A percentile compares a stretch with the other conserved stretches of the same genome.
phyloP scores from a whole-genome alignment of 2,888 invertebrate genomes.

The Hofmannophila pseudospretella region DNA sequence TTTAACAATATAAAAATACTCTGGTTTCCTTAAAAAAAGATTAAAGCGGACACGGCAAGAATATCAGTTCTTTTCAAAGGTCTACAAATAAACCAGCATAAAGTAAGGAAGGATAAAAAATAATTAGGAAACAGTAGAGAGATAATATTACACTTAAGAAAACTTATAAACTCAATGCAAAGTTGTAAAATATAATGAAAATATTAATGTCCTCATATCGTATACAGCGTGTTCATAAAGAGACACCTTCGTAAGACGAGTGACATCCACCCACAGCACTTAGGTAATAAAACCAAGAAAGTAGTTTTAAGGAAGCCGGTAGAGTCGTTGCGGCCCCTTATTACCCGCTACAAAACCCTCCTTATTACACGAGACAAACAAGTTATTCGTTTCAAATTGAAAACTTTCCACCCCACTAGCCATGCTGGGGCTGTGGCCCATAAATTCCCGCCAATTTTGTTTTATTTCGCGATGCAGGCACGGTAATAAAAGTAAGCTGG shows the following conservation, averaged over 20 bases:
- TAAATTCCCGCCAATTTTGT: slow-evolving; percentile 78
- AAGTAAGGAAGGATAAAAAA: too few relatives aligned
- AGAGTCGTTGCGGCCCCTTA: slow-evolving; percentile 67
- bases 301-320: slow-evolving; percentile 73
- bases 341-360: slow-evolving; percentile 67
- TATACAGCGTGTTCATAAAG: neutral
- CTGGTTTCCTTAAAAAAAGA: too few relatives aligned
- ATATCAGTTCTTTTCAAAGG: too few relatives aligned
- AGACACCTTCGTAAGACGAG: slow-evolving; percentile 15
- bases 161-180: neutral
- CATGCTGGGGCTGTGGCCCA: slow-evolving; percentile 65
- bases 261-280: slow-evolving; percentile 57
- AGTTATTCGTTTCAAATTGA: slow-evolving; percentile 78
- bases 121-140: too few relatives aligned
- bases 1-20: too few relatives aligned
- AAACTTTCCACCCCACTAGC: slow-evolving; percentile 76
- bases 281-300: slow-evolving; percentile 74
- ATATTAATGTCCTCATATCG: too few relatives aligned
- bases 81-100: too few relatives aligned
- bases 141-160: too few relatives aligned
- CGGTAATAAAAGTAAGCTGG: slow-evolving; percentile 78
- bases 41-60: too few relatives aligned
- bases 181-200: neutral
- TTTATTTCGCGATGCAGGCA: slow-evolving; percentile 76
- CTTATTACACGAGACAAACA: slow-evolving; percentile 74